These are phyloP conservation scores for Cryptus armator DNA, from an alignment of 2,888 invertebrate genomes.

Conservation along the genomic window DNA sequence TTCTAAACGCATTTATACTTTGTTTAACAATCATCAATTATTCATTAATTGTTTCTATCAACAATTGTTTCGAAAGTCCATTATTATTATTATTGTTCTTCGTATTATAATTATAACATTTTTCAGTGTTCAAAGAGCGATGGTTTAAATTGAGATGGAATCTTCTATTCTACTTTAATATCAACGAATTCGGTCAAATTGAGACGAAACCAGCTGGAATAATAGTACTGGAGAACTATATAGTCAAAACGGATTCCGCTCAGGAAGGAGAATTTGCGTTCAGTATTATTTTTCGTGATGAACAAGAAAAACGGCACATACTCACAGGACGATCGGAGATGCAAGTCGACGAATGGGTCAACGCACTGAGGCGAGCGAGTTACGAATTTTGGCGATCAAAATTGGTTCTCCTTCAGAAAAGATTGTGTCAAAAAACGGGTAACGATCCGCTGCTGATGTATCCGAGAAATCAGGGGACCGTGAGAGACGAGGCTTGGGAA, in stretches of 20 bases:
- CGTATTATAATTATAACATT: not conserved
- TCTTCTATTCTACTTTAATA: conserved; percentile 91
- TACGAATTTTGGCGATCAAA: conserved; percentile 90
- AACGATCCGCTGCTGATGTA: conserved; percentile 89
- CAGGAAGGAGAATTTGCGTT: conserved; percentile 90
- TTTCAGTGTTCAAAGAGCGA: conserved; percentile 91
- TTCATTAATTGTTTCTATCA: not conserved
- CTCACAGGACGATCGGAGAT: conserved; percentile 90
- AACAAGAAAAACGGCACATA: conserved; percentile 89
- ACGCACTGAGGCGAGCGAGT: conserved; percentile 89
- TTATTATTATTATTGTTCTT: not conserved
- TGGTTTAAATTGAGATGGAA: conserved; percentile 92
- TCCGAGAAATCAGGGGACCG: conserved; percentile 87
- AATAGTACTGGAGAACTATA: conserved; percentile 91
- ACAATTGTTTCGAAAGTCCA: not conserved
- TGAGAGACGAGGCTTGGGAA: conserved; percentile 82
- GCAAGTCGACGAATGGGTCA: conserved; percentile 91
- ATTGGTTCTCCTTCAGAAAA: conserved; percentile 88
- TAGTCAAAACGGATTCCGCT: conserved; percentile 89
- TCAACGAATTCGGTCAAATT: conserved; percentile 89
- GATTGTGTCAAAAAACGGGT: conserved; percentile 89
- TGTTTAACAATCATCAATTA: not conserved
- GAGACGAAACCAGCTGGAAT: conserved; percentile 90
- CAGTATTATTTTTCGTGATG: conserved; percentile 90
- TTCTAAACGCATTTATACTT: not conserved